These are phyloP conservation scores for Parnassius mnemosyne DNA, from an alignment of 2,888 invertebrate species.

Conservation along the genomic window DNA sequence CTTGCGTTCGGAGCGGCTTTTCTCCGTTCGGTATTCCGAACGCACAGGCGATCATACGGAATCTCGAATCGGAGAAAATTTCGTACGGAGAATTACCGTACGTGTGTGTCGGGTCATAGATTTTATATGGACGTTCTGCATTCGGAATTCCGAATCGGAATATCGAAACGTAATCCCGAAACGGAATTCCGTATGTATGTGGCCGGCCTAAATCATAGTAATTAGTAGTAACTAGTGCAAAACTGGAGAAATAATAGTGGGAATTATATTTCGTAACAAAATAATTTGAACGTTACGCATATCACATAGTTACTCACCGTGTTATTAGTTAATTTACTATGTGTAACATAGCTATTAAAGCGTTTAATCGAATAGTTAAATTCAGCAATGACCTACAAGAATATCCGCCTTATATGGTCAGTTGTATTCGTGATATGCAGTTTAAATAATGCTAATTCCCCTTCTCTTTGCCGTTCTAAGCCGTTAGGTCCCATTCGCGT, in stretches of 20 bases:
- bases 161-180: no score
- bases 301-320: constrained; percentile 1
- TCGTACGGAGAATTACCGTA: no score
- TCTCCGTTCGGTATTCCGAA: no score
- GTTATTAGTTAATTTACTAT: constrained; percentile 18
- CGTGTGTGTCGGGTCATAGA: no score
- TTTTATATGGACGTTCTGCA: no score
- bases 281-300: constrained; percentile 5
- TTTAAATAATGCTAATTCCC: constrained; percentile 17
- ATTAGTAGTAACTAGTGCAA: not conserved
- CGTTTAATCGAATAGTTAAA: constrained; percentile 15
- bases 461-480: constrained; percentile 17
- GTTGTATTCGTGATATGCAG: not conserved
- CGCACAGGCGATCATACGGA: no score
- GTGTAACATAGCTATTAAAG: constrained; percentile 2
- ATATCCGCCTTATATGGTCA: constrained; percentile 14
- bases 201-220: no score
- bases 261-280: not conserved
- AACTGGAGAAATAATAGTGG: not conserved
- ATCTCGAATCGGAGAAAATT: no score
- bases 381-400: constrained; percentile 24
- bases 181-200: no score
- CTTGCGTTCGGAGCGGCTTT: no score
- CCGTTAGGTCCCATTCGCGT: constrained; percentile 1
- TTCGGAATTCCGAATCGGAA: no score